Evolutionary conservation across 2,888 invertebrate genomes (phyloP).

Genomic region (Muschampia plurimacula): DNA sequence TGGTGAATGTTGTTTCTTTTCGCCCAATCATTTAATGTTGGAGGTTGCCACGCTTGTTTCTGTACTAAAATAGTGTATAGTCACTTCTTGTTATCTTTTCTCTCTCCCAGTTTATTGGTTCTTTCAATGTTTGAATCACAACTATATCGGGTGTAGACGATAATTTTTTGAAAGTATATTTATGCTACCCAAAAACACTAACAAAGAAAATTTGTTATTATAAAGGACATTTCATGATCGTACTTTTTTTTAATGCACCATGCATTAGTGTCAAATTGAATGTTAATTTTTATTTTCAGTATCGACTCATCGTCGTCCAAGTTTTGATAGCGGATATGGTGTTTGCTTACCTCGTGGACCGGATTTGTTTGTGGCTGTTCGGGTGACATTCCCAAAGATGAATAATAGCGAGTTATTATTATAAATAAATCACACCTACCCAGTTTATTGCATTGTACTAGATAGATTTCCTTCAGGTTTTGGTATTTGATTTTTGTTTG

Average conservation of each 20-base stretch:
- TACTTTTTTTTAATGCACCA: background rate
- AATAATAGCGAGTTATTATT: background rate
- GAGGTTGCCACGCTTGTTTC: too few relatives aligned
- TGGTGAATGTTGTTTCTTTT: too few relatives aligned
- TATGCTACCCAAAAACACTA: too few relatives aligned
- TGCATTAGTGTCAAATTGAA: background rate
- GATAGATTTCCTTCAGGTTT: slow-evolving; percentile 16
- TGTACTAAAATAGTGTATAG: too few relatives aligned
- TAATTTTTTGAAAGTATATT: too few relatives aligned
- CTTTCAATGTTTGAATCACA: too few relatives aligned
- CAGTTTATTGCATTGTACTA: background rate
- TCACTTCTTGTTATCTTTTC: too few relatives aligned
- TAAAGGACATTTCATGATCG: background rate
- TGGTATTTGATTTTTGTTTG: background rate
- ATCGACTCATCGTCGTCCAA: slow-evolving; percentile 93
- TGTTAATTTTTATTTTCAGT: slow-evolving; percentile 86
- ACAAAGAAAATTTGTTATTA: too few relatives aligned
- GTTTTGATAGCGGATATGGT: slow-evolving; percentile 94
- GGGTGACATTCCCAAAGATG: slow-evolving; percentile 86
- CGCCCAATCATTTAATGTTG: too few relatives aligned
- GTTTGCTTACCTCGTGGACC: slow-evolving; percentile 94
- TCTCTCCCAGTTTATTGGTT: too few relatives aligned
- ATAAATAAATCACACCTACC: slow-evolving; percentile 11
- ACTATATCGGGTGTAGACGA: too few relatives aligned
- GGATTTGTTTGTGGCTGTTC: slow-evolving; percentile 93